A percentile compares a stretch with the other conserved stretches of the same genome.
Conservation (phyloP, 2,797 vertebrate species). For the Danio aesculapii region DNA sequence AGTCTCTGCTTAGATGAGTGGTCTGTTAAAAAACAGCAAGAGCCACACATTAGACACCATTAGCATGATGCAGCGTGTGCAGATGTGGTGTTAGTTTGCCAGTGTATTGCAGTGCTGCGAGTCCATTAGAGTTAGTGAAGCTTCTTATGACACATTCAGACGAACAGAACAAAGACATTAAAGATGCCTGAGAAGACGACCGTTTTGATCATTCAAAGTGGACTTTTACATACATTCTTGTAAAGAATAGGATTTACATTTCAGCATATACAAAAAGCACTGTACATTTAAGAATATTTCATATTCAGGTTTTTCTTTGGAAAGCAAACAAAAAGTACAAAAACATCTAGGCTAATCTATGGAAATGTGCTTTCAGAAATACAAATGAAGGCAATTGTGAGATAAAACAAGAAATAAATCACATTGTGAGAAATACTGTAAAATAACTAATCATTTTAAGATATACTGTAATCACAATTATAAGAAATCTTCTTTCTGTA, state of each 20-base stretch:
- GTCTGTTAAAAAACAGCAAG: slow-evolving; percentile 83
- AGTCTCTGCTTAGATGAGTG: slow-evolving; percentile 80
- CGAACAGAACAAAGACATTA: slow-evolving; percentile 14
- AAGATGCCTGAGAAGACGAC: slow-evolving; percentile 10
- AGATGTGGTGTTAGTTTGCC: slow-evolving; percentile 63
- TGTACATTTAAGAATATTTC: slow-evolving; percentile 1
- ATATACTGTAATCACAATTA: neutral
- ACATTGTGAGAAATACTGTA: neutral
- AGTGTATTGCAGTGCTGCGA: slow-evolving; percentile 55
- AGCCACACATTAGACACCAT: slow-evolving; percentile 75
- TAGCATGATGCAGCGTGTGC: slow-evolving; percentile 41
- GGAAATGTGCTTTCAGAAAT: neutral
- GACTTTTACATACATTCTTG: slow-evolving; percentile 22
- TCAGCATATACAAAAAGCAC: neutral
- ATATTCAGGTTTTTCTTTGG: slow-evolving; percentile 10
- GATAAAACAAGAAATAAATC: slow-evolving; percentile 1
- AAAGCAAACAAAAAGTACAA: neutral
- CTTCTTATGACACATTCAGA: slow-evolving; percentile 33
- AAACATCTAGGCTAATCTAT: neutral
- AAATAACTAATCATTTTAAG: neutral
- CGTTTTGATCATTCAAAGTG: slow-evolving; percentile 6
- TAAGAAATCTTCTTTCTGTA: neutral
- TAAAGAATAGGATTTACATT: slow-evolving; percentile 19
- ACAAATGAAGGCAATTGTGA: neutral
- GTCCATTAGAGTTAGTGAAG: slow-evolving; percentile 60